Conservation (phyloP, 2,888 invertebrate species). For the Diachrysia chrysitis region DNA sequence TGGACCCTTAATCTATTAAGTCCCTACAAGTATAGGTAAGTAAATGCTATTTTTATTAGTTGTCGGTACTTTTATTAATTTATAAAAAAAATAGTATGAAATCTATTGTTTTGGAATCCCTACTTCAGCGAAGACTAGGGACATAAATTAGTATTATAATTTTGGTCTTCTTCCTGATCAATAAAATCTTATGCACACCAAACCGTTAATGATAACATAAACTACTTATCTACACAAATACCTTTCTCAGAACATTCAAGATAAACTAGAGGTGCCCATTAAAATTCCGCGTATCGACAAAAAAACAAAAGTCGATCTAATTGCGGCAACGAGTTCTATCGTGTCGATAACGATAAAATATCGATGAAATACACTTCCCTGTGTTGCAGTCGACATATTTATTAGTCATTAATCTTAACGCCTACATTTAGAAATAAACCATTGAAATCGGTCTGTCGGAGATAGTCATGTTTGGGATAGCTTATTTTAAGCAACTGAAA, state of each 20-base stretch:
- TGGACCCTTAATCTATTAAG: too few relatives aligned
- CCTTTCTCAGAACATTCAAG: slow-evolving; percentile 12
- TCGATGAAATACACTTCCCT: slow-evolving; percentile 68
- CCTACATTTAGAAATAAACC: slow-evolving; percentile 57
- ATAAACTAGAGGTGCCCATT: slow-evolving; percentile 34
- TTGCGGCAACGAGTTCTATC: slow-evolving; percentile 42
- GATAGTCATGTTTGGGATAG: slow-evolving; percentile 39
- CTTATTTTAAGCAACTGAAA: slow-evolving; percentile 40
- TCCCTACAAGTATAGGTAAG: too few relatives aligned
- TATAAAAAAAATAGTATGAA: too few relatives aligned
- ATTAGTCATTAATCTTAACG: slow-evolving; percentile 66
- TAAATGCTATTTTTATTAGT: too few relatives aligned
- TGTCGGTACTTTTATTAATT: too few relatives aligned
- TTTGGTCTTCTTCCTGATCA: too few relatives aligned
- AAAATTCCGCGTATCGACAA: slow-evolving; percentile 40
- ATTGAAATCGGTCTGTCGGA: slow-evolving; percentile 36
- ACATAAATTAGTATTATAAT: too few relatives aligned
- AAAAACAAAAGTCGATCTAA: slow-evolving; percentile 38
- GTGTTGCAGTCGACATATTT: slow-evolving; percentile 67
- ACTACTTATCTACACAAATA: slow-evolving; percentile 11
- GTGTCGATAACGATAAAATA: slow-evolving; percentile 67
- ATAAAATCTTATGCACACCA: slow-evolving; percentile 9
- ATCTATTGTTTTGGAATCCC: too few relatives aligned
- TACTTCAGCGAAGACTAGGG: too few relatives aligned
- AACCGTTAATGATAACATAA: slow-evolving; percentile 22